Evolutionary conservation across 2,888 invertebrate species (phyloP).

Genomic region (Drosophila suboccidentalis): DNA sequence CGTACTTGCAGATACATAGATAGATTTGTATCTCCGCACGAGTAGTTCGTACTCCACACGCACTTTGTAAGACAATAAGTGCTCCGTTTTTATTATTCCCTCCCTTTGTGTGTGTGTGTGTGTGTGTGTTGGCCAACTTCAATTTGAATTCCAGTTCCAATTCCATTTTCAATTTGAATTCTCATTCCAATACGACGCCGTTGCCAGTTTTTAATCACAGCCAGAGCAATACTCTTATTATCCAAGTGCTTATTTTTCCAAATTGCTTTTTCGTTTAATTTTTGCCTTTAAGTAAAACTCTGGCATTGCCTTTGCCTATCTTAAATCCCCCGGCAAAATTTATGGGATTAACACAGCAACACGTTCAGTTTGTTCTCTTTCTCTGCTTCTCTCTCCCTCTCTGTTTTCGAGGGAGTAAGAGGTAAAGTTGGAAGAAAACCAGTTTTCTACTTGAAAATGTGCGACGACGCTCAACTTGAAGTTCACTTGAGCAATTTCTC

Average conservation of each 20-base stretch:
- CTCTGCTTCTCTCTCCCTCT: conserved; percentile 1
- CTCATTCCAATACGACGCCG: not conserved
- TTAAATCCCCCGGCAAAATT: conserved; percentile 18
- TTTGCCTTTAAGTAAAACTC: conserved; percentile 19
- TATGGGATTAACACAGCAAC: conserved; percentile 17
- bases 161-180: not conserved
- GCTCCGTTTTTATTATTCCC: conserved; percentile 12
- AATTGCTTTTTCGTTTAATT: conserved; percentile 8
- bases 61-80: conserved; percentile 23
- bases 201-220: conserved; percentile 23
- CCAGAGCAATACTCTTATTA: conserved; percentile 6
- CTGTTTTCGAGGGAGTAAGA: conserved; percentile 12
- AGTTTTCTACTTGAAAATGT: conserved; percentile 47
- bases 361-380: conserved; percentile 6
- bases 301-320: conserved; percentile 36
- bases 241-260: conserved; percentile 11
- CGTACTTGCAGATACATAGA: conserved; percentile 26
- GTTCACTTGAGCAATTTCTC: conserved; percentile 56
- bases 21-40: conserved; percentile 36
- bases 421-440: conserved; percentile 30
- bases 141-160: conserved; percentile 28
- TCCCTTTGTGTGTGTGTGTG: not conserved
- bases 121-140: conserved; percentile 14
- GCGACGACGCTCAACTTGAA: conserved; percentile 40
- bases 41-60: conserved; percentile 29